Percentiles rank a stretch among this genome's conserved stretches.
phyloP scores from a whole-genome alignment of 2,113 vertebrate species.

The Acrocephalus kingi region DNA sequence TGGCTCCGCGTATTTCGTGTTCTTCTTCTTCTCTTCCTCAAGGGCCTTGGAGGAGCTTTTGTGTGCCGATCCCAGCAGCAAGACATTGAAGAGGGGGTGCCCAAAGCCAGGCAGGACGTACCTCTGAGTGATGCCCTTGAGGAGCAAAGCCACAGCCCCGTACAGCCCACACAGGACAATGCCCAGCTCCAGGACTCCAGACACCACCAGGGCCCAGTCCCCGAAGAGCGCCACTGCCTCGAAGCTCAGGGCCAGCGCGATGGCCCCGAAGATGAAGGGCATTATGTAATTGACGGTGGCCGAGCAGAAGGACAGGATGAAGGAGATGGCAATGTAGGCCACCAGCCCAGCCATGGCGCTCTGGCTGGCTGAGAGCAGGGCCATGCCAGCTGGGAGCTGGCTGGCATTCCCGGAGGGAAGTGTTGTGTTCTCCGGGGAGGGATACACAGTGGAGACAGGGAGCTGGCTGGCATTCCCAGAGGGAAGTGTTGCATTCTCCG shows the following conservation, averaged over 20 bases:
- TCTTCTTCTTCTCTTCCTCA: slow-evolving; percentile 87
- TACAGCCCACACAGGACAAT: slow-evolving; percentile 84
- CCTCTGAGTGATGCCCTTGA: slow-evolving; percentile 86
- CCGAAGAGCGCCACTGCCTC: slow-evolving; percentile 80
- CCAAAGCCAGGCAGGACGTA: slow-evolving; percentile 85
- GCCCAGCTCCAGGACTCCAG: slow-evolving; percentile 79
- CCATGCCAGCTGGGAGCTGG: background rate
- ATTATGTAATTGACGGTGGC: slow-evolving; percentile 90
- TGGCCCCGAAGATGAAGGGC: slow-evolving; percentile 88
- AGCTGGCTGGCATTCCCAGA: background rate
- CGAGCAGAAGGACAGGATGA: slow-evolving; percentile 85
- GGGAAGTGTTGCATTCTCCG: background rate
- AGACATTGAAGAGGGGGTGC: slow-evolving; percentile 86
- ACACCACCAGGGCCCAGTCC: slow-evolving; percentile 80
- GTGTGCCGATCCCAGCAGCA: slow-evolving; percentile 81
- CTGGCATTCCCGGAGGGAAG: background rate
- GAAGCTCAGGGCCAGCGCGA: slow-evolving; percentile 80
- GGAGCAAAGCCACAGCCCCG: slow-evolving; percentile 78
- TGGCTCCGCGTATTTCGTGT: slow-evolving; percentile 89
- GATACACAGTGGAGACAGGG: slow-evolving; percentile 26
- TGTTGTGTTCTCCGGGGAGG: background rate
- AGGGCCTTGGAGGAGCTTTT: slow-evolving; percentile 69
- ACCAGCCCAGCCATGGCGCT: slow-evolving; percentile 82
- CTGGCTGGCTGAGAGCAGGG: slow-evolving; percentile 53
- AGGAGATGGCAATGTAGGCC: slow-evolving; percentile 82